Conservation (phyloP, 1,140 invertebrate species). For the Galleria mellonella region DNA sequence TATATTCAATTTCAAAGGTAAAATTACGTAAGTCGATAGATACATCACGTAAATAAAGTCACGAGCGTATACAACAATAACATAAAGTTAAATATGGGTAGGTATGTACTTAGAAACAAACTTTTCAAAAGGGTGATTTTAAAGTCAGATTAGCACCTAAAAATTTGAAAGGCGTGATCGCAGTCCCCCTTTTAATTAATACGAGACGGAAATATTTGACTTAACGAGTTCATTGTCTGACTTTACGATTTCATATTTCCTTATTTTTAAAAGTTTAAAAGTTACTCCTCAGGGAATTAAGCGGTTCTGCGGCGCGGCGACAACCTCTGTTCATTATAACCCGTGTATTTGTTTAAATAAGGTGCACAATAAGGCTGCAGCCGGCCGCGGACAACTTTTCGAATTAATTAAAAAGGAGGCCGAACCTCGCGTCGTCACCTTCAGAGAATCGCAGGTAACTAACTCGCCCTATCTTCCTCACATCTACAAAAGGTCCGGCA, state of each 20-base stretch:
- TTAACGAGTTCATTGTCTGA: constrained; percentile 6
- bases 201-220: constrained; percentile 11
- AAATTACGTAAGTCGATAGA: too few relatives aligned
- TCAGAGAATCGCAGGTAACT: constrained; percentile 21
- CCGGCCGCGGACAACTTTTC: constrained; percentile 17
- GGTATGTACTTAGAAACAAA: too few relatives aligned
- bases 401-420: constrained; percentile 33
- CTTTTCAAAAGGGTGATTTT: too few relatives aligned
- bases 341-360: neutral
- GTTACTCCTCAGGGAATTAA: too few relatives aligned
- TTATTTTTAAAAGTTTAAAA: too few relatives aligned
- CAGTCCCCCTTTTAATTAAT: constrained; percentile 13
- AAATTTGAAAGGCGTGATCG: neutral
- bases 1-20: too few relatives aligned
- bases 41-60: too few relatives aligned
- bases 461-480: constrained; percentile 23
- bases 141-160: too few relatives aligned
- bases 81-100: too few relatives aligned
- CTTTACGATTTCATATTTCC: neutral
- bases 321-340: too few relatives aligned
- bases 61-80: too few relatives aligned
- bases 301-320: too few relatives aligned
- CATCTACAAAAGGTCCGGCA: constrained; percentile 32
- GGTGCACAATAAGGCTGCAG: constrained; percentile 1
- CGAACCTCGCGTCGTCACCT: constrained; percentile 19